Base-by-base conservation (phyloP, 2,888 invertebrate species). In the Polietes domitor region DNA sequence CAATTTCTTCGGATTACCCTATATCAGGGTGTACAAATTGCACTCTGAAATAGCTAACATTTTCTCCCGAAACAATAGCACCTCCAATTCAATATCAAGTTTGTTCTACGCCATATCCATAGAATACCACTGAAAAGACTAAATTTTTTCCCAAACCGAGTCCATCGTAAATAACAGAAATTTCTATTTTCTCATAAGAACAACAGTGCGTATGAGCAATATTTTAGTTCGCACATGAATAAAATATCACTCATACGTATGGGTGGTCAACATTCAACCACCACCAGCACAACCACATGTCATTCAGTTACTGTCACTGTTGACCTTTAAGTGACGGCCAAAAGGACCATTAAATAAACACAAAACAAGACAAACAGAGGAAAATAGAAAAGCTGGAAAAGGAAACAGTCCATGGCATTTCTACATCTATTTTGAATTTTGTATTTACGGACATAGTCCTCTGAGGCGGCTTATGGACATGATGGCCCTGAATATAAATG, bases 181-280 rank as follows among this genome's bases (percentile, higher is more conserved):
- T 7, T 28, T 28, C 17, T 28, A 77, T 74, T 24, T 80, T 50
- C 72, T 37, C 70, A 61, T 43, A 41, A 79, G 79, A 43, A 63
- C 71, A 9, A 15, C 47, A 68, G 61, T 73, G 50, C 53, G 15
- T 37, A 84, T 53, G 80, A 75, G 74, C 76, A 77, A 77, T 75
- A 84, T 85, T 77, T 80, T 71, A 79, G 78, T 75, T 50, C 41
- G 43, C 17, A 71, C 68, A 77, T 72, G 80, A 61, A 76, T 76
- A 17, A 72, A 21, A 53, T 32, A 72, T 72, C n/a, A 37, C 72
- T 55, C 72, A 72, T 72, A 72, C 72, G 72, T 55, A 26, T 15
- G 15, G 7, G 6, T 2, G 32, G 15, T 41, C 24, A 68, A 43
- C 41, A 68, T 6, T 41, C 19, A 63, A 41, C 37, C 12, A 37